Percentiles rank a stretch among this genome's conserved stretches.
Conservation (phyloP, 2,113 vertebrate species). For the Hemiscyllium ocellatum region DNA sequence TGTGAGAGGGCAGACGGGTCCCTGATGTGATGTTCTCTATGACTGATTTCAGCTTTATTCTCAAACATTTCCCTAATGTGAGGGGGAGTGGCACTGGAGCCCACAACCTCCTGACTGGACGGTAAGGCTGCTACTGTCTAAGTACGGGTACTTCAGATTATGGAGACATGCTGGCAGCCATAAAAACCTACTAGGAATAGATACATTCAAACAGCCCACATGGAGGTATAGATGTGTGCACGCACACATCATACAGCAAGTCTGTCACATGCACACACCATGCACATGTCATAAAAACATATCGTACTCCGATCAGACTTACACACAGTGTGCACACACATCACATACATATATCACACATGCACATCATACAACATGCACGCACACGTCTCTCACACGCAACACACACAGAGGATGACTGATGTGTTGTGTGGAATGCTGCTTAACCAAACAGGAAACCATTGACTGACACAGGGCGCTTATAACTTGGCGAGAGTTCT, state of each 20-base stretch:
- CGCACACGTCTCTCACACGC: too few relatives aligned
- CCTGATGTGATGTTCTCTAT: background rate
- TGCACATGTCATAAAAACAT: too few relatives aligned
- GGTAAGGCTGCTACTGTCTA: background rate
- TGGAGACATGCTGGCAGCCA: background rate
- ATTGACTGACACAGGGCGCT: background rate
- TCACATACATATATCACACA: too few relatives aligned
- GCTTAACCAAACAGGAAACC: conserved; percentile 28
- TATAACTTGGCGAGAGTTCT: background rate
- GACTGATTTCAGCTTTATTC: background rate
- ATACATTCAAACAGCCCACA: too few relatives aligned
- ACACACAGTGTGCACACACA: too few relatives aligned
- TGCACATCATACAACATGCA: too few relatives aligned
- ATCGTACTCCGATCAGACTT: too few relatives aligned
- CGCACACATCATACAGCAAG: too few relatives aligned
- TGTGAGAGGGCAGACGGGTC: background rate
- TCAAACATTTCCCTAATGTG: background rate
- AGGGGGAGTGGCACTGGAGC: background rate
- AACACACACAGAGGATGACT: background rate
- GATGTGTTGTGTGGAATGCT: background rate
- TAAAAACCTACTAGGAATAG: background rate
- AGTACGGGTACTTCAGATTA: background rate
- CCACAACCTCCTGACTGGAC: background rate
- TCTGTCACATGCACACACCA: too few relatives aligned
- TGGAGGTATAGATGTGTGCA: background rate